Percentiles rank a stretch among this genome's conserved stretches.
Conservation (phyloP, 2,797 vertebrate species). For the Botia almorhae region DNA sequence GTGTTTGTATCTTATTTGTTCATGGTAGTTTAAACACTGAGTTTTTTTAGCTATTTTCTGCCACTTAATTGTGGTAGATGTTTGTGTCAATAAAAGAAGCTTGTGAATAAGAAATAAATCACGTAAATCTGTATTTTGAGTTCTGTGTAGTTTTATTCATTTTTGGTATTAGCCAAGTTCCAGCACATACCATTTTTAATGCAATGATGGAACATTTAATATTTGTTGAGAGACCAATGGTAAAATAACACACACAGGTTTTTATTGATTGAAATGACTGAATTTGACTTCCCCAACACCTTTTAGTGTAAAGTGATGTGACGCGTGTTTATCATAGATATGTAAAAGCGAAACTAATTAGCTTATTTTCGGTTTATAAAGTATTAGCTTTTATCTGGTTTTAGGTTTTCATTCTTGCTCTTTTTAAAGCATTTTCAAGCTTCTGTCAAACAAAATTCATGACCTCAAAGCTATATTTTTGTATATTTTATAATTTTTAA, state of each 20-base stretch:
- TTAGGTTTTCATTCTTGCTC: neutral
- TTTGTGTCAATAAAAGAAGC: neutral
- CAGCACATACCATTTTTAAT: neutral
- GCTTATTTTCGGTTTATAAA: no score
- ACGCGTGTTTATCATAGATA: neutral
- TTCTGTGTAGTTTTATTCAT: neutral
- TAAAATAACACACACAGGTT: neutral
- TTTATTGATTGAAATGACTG: no score
- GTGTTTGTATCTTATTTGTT: no score
- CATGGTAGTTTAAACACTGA: no score
- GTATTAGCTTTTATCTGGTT: neutral
- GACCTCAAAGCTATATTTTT: neutral
- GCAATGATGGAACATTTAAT: neutral
- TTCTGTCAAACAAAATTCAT: neutral
- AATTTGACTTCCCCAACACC: no score
- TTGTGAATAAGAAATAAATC: neutral
- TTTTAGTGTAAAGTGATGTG: neutral
- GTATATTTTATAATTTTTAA: no score
- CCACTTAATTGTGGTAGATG: neutral
- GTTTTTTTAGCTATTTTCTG: no score
- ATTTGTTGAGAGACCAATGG: neutral
- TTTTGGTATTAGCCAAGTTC: neutral
- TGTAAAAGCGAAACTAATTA: neutral
- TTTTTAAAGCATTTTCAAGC: neutral
- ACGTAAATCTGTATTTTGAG: neutral